Evolutionary conservation across 2,797 vertebrate species (phyloP).

Genomic region (Oreochromis grahami): DNA sequence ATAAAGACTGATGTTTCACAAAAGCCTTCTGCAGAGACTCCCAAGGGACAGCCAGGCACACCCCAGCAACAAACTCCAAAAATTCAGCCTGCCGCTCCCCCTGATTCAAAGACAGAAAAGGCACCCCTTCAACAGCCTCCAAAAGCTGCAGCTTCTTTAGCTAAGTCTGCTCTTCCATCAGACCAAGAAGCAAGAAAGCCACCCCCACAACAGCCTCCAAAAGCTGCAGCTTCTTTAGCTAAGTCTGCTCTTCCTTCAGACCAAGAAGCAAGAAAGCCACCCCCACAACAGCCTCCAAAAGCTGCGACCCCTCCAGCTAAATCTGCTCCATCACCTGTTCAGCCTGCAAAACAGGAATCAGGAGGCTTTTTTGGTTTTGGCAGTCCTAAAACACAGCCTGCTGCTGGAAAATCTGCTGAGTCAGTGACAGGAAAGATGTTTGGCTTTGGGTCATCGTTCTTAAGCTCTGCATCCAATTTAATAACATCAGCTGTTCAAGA

Average conservation of each 20-base stretch:
- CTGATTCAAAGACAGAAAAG: neutral
- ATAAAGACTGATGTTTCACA: slow-evolving; percentile 28
- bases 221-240: neutral
- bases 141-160: slow-evolving; percentile 34
- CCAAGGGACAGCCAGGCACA: slow-evolving; percentile 5
- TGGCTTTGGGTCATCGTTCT: slow-evolving; percentile 93
- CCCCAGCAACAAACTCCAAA: slow-evolving; percentile 46
- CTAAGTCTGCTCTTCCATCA: slow-evolving; percentile 50
- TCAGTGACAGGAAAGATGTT: slow-evolving; percentile 90
- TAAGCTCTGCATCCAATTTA: slow-evolving; percentile 91
- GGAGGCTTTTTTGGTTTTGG: slow-evolving; percentile 63
- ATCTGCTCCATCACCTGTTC: slow-evolving; percentile 52
- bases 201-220: slow-evolving; percentile 48
- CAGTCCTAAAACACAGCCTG: slow-evolving; percentile 71
- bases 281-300: too few relatives aligned
- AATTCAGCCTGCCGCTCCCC: neutral
- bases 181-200: neutral
- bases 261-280: too few relatives aligned
- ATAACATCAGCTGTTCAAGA: slow-evolving; percentile 86
- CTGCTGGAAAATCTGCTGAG: slow-evolving; percentile 81
- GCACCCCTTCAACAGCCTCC: slow-evolving; percentile 44
- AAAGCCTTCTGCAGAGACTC: slow-evolving; percentile 24
- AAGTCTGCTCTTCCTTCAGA: too few relatives aligned
- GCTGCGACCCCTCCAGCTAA: neutral
- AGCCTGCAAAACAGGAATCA: slow-evolving; percentile 69